Base-by-base conservation (phyloP, 2,888 invertebrate species). In the Iselma pallidipennis region DNA sequence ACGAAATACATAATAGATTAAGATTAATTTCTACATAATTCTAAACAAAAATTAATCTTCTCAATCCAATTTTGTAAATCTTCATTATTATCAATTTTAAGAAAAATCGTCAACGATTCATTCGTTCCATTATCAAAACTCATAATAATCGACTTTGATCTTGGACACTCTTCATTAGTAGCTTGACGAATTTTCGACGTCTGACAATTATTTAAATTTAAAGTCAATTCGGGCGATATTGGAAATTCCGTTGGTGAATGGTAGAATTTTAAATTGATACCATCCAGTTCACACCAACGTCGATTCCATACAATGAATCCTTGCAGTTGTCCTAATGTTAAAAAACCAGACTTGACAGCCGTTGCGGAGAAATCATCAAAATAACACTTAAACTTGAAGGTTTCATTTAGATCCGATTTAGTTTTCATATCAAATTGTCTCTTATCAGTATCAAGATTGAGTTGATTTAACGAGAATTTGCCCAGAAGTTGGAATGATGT, bases 281-380 rank as follows among this genome's bases (percentile, higher is more conserved):
- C 83, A 23, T 81, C 76, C 6, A 87, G 72, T 4, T 80, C 80
- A 69, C 86, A 86, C 86, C 86, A 87, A 55, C 83, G 79, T 0
- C 84, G 80, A 72, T 85, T 85, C 87, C 87, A 87, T 56, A 77
- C 76, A 19, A 83, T 78, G 75, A 72, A 2, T 79, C 77, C 4
- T n/a, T 78, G 79, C 2, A 65, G 67, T 16, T 81, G 77, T 12
- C 85, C 83, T 12, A 85, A 78, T 48, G 83, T 85, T 1, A 87
- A 69, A 69, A 85, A 86, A 1, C 87, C 86, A 1, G 77, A 71
- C 45, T 12, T 75, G 62, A 52, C 67, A 49, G 37, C 57, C n/a
- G 72, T 58, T 6, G 59, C 31, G 4, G 71, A 49, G 12, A 62
- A 49, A 12, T 70, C 60, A 4, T 69, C 62, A 2, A 45, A 45